A percentile compares a stretch with the other conserved stretches of the same genome.
phyloP scores from a whole-genome alignment of 1,140 invertebrate genomes.

The Temnothorax longispinosus region DNA sequence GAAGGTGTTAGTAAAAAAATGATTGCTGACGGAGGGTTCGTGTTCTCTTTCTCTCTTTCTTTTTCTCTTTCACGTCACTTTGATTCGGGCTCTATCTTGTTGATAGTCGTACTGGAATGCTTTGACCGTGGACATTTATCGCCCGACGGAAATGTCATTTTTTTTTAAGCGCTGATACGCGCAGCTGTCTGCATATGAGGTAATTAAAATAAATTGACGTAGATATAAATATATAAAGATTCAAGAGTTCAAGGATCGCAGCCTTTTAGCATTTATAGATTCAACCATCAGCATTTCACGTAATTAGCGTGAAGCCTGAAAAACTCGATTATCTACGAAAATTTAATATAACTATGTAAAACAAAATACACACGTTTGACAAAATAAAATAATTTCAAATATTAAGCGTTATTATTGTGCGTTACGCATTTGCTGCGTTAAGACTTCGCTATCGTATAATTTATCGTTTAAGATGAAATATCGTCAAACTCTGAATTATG shows the following conservation, averaged over 20 bases:
- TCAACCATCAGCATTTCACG: neutral
- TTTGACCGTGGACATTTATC: constrained; percentile 42
- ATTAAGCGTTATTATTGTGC: neutral
- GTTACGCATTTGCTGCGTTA: neutral
- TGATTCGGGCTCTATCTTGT: constrained; percentile 61
- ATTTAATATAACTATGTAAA: neutral
- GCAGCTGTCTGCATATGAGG: neutral
- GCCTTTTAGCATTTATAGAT: neutral
- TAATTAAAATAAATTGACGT: constrained; percentile 32
- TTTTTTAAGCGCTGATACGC: constrained; percentile 7
- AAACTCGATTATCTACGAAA: neutral
- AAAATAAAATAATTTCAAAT: neutral
- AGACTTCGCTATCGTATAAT: neutral
- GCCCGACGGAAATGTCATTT: constrained; percentile 9
- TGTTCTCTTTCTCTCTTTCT: neutral
- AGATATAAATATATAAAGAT: constrained; percentile 27
- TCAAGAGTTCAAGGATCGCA: constrained; percentile 21
- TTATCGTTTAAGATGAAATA: neutral
- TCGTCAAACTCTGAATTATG: neutral
- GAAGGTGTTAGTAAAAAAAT: too few species aligned
- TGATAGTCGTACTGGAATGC: constrained; percentile 42
- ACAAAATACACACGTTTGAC: neutral
- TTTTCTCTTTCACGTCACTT: constrained; percentile 39
- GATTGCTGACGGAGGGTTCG: too few species aligned
- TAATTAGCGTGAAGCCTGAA: neutral